Evolutionary conservation across 2,797 vertebrate species (phyloP), one percentile per base, ranked within the genome.

Genomic region (Hybognathus amarus): DNA sequence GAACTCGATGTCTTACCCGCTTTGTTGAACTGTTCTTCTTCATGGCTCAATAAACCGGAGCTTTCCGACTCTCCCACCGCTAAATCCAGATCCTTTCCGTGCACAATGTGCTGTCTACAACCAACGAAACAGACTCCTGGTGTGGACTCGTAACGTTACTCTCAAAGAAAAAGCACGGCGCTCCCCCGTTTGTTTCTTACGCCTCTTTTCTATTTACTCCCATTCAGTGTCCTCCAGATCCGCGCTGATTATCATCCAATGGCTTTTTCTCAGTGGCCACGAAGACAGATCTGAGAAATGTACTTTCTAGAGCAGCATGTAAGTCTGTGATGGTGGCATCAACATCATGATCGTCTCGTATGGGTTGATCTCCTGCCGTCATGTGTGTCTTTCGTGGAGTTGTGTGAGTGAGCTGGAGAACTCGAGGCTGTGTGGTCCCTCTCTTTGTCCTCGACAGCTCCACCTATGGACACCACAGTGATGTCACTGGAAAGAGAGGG

Each of bases 1-100:
- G 50, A 38, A 68, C 40, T 63, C 59, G 52, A 61, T 77, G 83
- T 71, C 93, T 96, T 94, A 97, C 96, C 96, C 95, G 92, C 89
- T 95, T 97, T 6, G 92, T 87, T 74, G 95, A 93, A 91, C 91
- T 91, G 90, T 93, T 97, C 90, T 96, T 97, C 94, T 96, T 97
- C 97, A 97, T 96, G 82, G 42, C 85, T 63, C 70, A 64, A 63
- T 77, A 45, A 56, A 77, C 54, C 82, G 56, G 86, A 82, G 42
- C 70, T 75, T 64, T 73, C 24, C 66, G 50, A 40, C 67, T 75
- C 82, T 59, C 61, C 67, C 69, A 20, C 18, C 38, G 84, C 85
- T 87, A 86, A 85, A 76, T 82, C 78, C 85, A 64, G 83, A 77
- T 85, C 76, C 76, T 69, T n/a, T 81, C 47, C 20, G 73, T 77